These are phyloP conservation scores for Callithrix jacchus DNA, from an alignment of 2,113 vertebrate genomes.

Conservation along the genomic window DNA sequence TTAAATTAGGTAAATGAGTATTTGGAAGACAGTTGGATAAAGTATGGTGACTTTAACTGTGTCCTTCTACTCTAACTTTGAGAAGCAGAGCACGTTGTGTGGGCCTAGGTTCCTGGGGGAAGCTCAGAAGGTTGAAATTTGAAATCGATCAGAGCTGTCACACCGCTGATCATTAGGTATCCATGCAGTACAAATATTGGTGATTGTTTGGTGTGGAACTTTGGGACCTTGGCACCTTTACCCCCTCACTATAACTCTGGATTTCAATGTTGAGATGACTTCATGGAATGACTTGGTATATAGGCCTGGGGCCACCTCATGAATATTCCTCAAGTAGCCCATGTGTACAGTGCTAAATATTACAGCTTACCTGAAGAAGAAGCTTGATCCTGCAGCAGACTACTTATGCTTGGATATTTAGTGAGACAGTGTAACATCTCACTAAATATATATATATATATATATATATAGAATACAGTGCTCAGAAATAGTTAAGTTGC, in stretches of 20 bases:
- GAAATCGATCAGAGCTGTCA: background rate
- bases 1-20: background rate
- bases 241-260: too few species aligned
- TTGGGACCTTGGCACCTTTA: background rate
- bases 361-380: background rate
- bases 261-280: background rate
- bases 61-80: background rate
- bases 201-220: background rate
- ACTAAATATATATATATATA: too few species aligned
- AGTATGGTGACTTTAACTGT: background rate
- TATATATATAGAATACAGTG: too few species aligned
- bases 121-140: background rate
- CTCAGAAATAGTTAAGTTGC: background rate
- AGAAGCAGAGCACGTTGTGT: background rate
- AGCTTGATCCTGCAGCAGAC: background rate
- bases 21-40: background rate
- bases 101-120: background rate
- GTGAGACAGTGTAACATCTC: background rate
- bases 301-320: too few species aligned
- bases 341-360: background rate
- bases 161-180: background rate
- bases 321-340: background rate
- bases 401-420: background rate
- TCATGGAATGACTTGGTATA: too few species aligned
- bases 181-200: too few species aligned